Conservation (phyloP, 1,140 invertebrate genomes). For the Radopholus similis region DNA sequence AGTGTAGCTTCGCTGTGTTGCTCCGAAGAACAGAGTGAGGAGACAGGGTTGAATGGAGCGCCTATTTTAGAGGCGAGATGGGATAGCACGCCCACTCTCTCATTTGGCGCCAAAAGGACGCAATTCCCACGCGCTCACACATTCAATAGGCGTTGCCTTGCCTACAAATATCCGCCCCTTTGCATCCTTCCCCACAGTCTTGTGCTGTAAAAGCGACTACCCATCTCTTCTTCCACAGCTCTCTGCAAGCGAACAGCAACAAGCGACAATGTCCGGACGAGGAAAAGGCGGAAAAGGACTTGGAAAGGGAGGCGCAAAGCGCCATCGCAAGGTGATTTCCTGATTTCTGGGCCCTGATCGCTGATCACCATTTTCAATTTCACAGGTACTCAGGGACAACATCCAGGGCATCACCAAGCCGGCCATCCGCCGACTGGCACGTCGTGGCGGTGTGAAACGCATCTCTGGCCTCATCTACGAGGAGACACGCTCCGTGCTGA, state of each 20-base stretch:
- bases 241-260: not conserved
- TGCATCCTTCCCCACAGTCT: too few species aligned
- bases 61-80: not conserved
- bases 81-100: not conserved
- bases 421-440: constrained; percentile 69
- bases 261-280: constrained; percentile 61
- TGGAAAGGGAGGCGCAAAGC: constrained; percentile 71
- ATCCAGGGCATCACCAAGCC: constrained; percentile 73
- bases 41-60: not conserved
- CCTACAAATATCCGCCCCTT: too few species aligned
- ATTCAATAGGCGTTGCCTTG: too few species aligned
- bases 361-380: too few species aligned
- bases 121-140: not conserved
- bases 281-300: constrained; percentile 68
- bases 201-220: constrained; percentile 3
- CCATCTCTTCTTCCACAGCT: not conserved
- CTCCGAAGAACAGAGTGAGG: not conserved
- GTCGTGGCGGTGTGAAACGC: constrained; percentile 73
- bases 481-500: constrained; percentile 48
- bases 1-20: not conserved
- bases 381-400: constrained; percentile 70
- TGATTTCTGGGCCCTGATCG: too few species aligned
- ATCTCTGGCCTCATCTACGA: constrained; percentile 74
- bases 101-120: not conserved
- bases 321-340: constrained; percentile 68